phyloP scores from a whole-genome alignment of 2,113 vertebrate genomes.

The Pygathrix nemaeus region DNA sequence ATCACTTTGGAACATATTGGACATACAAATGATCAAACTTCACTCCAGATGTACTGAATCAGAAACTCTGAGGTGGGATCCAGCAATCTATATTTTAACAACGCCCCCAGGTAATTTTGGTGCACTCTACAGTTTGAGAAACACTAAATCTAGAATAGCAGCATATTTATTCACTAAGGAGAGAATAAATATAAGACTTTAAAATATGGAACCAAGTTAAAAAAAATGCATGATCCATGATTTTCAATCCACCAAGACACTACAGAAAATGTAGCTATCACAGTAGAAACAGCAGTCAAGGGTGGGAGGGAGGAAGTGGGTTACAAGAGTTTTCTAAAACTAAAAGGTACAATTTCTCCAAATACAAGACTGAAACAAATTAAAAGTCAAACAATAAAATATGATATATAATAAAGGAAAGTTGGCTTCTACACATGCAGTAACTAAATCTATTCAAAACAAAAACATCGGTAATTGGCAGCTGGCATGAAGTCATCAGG shows the following conservation, averaged over 20 bases:
- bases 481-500: slow-evolving; percentile 43
- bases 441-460: slow-evolving; percentile 72
- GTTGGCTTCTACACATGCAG: slow-evolving; percentile 52
- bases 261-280: neutral
- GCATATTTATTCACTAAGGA: neutral
- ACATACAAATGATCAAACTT: neutral
- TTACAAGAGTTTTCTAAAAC: slow-evolving; percentile 24
- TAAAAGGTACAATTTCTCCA: slow-evolving; percentile 38
- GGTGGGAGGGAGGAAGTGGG: neutral
- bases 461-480: slow-evolving; percentile 63
- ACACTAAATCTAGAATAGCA: neutral
- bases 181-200: neutral
- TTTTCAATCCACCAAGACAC: neutral
- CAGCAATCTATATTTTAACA: neutral
- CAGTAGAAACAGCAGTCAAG: neutral
- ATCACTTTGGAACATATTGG: neutral
- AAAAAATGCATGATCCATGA: neutral
- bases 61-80: neutral
- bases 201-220: neutral
- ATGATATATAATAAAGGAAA: slow-evolving; percentile 57
- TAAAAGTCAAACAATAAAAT: slow-evolving; percentile 53
- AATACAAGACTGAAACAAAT: slow-evolving; percentile 54
- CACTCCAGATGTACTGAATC: neutral
- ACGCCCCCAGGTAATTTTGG: neutral
- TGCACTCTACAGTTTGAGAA: neutral